Conservation (phyloP, 2,888 invertebrate genomes). For the Cephus runcator region DNA sequence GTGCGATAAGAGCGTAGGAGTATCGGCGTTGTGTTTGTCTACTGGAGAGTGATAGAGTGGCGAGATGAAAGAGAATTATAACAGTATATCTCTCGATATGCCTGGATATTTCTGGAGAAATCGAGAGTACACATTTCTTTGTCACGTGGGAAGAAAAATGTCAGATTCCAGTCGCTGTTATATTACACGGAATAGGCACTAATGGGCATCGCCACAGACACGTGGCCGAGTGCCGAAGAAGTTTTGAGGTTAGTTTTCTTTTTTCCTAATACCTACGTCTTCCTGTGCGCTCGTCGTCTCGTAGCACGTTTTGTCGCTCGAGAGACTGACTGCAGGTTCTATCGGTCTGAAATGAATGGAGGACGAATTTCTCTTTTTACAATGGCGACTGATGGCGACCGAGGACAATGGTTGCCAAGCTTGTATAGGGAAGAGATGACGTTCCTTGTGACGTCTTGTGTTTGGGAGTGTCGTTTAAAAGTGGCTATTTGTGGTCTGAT, state of each 20-base stretch:
- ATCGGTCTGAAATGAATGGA: neutral
- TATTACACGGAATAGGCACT: neutral
- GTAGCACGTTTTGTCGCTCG: neutral
- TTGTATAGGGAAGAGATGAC: neutral
- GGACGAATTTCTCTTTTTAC: neutral
- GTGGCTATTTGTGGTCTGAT: neutral
- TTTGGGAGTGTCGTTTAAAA: neutral
- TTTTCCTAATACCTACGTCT: neutral
- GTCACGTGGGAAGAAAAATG: neutral
- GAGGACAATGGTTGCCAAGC: neutral
- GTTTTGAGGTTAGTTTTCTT: neutral
- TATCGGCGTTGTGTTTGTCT: neutral
- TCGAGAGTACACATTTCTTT: neutral
- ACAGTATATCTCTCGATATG: neutral
- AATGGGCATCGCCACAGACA: neutral
- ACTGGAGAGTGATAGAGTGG: neutral
- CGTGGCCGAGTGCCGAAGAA: neutral
- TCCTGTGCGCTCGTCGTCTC: neutral
- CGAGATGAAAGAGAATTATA: neutral
- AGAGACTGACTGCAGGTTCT: neutral
- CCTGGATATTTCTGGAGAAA: neutral
- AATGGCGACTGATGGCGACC: neutral
- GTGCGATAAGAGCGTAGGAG: neutral
- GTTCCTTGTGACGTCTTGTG: neutral
- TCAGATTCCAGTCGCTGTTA: neutral